Evolutionary conservation across 2,797 vertebrate species (phyloP), one percentile per base, ranked within the genome.

Genomic region (Odontamblyopus rebecca): DNA sequence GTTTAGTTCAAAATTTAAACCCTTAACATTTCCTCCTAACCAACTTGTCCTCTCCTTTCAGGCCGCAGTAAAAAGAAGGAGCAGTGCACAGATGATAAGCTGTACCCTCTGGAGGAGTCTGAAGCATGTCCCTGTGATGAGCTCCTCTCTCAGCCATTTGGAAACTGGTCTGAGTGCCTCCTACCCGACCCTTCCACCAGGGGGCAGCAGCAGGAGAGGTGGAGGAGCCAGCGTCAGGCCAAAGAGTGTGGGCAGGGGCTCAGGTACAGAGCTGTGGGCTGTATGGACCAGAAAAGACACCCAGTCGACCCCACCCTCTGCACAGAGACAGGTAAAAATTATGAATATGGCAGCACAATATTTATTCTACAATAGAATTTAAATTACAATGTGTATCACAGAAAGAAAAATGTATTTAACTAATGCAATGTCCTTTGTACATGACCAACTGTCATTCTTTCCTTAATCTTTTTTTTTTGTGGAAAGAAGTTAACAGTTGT

Each of bases 111-210:
- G 75, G 89, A 95, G 62, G 96, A 99, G 84, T 94, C 86, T 0
- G 92, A 97, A 82, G 67, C 57, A 0, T 99, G 98, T 87, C 94
- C 95, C 27, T 99, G 98, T 41, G 88, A 94, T 67, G 84, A 88
- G 50, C 95, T 95, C 82, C 77, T 93, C 71, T 92, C 95, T 35
- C 94, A 94, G 73, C 95, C 96, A 2, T 91, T 91, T 0, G 98
- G 98, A 48, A 97, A 98, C 69, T 99, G 97, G 98, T 99, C 98
- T 0, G 92, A 94, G 50, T 99, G 98, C 88, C 90, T 98, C 71
- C 89, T 98, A 2, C 77, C 89, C 1, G 90, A 90, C 71, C 83
- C 54, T 8, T 82, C 83, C 4, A 56, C 74, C 18, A 68, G 76
- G 0, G 85, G 93, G 27, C 74, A 71, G 0, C 86, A 85, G 61